phyloP scores from a whole-genome alignment of 2,113 vertebrate species.

The Dipodomys ordii region DNA sequence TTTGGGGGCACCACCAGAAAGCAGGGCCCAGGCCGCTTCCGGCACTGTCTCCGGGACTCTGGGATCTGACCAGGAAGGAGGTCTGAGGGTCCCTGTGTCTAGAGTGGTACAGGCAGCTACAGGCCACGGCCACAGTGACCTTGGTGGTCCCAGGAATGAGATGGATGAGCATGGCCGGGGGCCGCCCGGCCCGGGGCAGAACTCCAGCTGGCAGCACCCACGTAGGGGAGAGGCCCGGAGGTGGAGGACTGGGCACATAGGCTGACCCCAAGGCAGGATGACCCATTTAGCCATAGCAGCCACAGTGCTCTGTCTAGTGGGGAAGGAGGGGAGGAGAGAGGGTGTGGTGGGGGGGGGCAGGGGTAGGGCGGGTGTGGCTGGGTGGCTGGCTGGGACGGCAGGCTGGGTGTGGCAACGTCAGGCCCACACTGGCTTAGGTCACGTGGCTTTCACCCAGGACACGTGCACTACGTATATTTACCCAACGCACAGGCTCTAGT shows the following conservation, averaged over 20 bases:
- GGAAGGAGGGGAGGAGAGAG: neutral
- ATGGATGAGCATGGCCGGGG: too few relatives aligned
- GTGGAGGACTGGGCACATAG: rapidly evolving
- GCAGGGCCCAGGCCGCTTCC: neutral
- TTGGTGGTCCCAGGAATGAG: neutral
- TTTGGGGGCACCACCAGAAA: neutral
- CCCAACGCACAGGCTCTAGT: rapidly evolving
- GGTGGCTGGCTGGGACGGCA: too few relatives aligned
- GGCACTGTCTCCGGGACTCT: neutral
- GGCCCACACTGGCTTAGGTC: neutral
- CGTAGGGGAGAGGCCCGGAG: neutral
- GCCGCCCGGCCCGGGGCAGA: too few relatives aligned
- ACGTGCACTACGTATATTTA: neutral
- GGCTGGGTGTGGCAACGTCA: neutral
- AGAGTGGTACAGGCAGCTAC: neutral
- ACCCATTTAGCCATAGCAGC: too few relatives aligned
- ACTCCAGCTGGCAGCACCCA: neutral
- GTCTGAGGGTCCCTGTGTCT: too few relatives aligned
- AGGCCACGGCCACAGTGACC: neutral
- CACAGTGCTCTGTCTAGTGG: too few relatives aligned
- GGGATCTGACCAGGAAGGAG: neutral
- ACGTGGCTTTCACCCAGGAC: too few relatives aligned
- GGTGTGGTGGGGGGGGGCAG: too few relatives aligned
- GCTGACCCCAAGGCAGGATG: neutral
- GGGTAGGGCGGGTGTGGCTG: too few relatives aligned